Evolutionary conservation across 2,888 invertebrate species (phyloP).

Genomic region (Papilio demoleus): DNA sequence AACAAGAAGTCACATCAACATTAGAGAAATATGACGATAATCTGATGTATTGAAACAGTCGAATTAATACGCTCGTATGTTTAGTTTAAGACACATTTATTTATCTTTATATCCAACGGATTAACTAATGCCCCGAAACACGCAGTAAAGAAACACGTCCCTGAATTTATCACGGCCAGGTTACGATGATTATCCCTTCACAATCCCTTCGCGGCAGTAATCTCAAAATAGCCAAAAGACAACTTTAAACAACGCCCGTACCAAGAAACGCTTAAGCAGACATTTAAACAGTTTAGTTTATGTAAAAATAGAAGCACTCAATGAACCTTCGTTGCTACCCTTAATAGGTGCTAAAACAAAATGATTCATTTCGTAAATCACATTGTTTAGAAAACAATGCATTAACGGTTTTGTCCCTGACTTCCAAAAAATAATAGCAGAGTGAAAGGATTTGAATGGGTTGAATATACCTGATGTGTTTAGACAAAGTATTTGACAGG

Average conservation of each 20-base stretch:
- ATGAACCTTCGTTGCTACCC: slow-evolving; percentile 48
- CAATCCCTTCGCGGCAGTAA: slow-evolving; percentile 53
- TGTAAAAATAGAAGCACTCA: slow-evolving; percentile 75
- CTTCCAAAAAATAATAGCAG: neutral
- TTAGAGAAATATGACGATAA: neutral
- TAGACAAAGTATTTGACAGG: neutral
- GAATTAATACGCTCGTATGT: neutral
- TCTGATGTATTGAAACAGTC: neutral
- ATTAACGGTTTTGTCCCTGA: slow-evolving; percentile 59
- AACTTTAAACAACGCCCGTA: slow-evolving; percentile 58
- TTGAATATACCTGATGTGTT: neutral
- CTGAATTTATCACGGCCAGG: slow-evolving; percentile 50
- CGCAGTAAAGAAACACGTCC: slow-evolving; percentile 44
- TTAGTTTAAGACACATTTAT: slow-evolving; percentile 7
- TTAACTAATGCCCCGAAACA: slow-evolving; percentile 25
- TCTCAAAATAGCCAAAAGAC: slow-evolving; percentile 71
- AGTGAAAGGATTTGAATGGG: neutral
- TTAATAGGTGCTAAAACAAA: slow-evolving; percentile 48
- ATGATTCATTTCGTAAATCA: slow-evolving; percentile 52
- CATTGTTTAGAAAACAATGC: slow-evolving; percentile 76
- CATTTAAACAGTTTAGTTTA: slow-evolving; percentile 68
- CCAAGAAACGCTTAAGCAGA: slow-evolving; percentile 70
- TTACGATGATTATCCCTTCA: slow-evolving; percentile 57
- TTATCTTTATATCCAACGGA: slow-evolving; percentile 29
- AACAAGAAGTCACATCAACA: too few species aligned